Evolutionary conservation across 2,888 invertebrate species (phyloP).

Genomic region (Xestia rhomboidea): DNA sequence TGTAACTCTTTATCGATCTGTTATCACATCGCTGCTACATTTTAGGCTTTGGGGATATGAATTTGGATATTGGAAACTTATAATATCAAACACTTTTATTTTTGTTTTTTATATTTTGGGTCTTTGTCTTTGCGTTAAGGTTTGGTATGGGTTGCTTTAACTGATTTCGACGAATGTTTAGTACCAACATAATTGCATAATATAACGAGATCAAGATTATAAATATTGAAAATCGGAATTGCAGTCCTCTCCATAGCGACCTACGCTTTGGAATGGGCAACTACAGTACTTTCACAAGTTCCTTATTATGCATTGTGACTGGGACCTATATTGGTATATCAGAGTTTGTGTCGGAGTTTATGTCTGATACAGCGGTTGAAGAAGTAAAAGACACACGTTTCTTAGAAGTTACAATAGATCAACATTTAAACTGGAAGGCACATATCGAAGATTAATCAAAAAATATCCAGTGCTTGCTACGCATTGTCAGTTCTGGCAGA

Average conservation of each 20-base stretch:
- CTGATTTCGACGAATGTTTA: neutral
- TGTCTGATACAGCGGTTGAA: too few relatives aligned
- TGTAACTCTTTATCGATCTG: conserved; percentile 57
- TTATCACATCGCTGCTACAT: conserved; percentile 32
- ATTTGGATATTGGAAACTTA: conserved; percentile 48
- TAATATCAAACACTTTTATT: conserved; percentile 34
- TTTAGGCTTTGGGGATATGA: conserved; percentile 40
- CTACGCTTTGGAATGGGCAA: neutral
- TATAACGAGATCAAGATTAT: neutral
- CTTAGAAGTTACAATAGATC: too few relatives aligned
- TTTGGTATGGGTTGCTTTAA: neutral
- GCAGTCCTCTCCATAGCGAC: neutral
- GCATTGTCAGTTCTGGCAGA: too few relatives aligned
- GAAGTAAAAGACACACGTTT: too few relatives aligned
- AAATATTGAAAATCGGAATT: neutral
- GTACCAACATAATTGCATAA: neutral
- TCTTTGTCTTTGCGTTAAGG: neutral
- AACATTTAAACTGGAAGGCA: too few relatives aligned
- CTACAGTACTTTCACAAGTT: neutral
- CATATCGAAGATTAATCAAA: too few relatives aligned
- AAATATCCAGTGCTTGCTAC: too few relatives aligned
- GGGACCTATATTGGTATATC: too few relatives aligned
- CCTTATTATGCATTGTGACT: neutral
- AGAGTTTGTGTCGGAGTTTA: too few relatives aligned
- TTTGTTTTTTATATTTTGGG: conserved; percentile 11